Percentiles rank a stretch among this genome's conserved stretches.
Conservation (phyloP, 1,140 invertebrate species). For the Coelopa frigida region DNA sequence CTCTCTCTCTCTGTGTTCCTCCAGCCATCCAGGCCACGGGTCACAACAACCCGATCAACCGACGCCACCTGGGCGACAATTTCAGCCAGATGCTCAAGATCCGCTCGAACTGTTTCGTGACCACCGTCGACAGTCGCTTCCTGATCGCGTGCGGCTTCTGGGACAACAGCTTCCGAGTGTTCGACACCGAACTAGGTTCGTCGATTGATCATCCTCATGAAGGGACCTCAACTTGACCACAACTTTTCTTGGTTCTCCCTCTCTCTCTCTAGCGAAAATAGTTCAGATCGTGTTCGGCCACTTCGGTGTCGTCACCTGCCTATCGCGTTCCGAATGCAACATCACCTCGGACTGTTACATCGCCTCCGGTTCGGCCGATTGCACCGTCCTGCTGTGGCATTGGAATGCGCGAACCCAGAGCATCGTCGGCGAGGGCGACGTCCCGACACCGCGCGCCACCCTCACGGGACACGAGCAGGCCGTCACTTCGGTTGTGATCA, state of each 20-base stretch:
- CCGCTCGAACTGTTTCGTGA: slow-evolving; percentile 90
- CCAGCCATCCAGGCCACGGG: slow-evolving; percentile 60
- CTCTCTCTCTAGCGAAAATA: slow-evolving; percentile 74
- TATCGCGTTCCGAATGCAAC: slow-evolving; percentile 94
- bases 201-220: slow-evolving; percentile 30
- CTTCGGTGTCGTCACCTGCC: slow-evolving; percentile 96
- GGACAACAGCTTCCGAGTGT: slow-evolving; percentile 98
- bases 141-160: slow-evolving; percentile 98
- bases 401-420: slow-evolving; percentile 95
- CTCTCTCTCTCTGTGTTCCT: slow-evolving; percentile 16
- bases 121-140: slow-evolving; percentile 93
- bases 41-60: slow-evolving; percentile 55
- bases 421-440: slow-evolving; percentile 92
- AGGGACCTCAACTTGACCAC: slow-evolving; percentile 10
- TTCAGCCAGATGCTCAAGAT: slow-evolving; percentile 93
- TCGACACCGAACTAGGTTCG: slow-evolving; percentile 86
- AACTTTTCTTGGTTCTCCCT: neutral
- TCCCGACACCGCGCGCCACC: slow-evolving; percentile 90
- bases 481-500: slow-evolving; percentile 90
- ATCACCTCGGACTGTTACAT: slow-evolving; percentile 98
- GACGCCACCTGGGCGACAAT: slow-evolving; percentile 91
- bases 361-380: slow-evolving; percentile 94
- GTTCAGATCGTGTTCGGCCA: slow-evolving; percentile 98
- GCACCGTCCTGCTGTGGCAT: slow-evolving; percentile 96
- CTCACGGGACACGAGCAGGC: slow-evolving; percentile 95